Evolutionary conservation across 2,797 vertebrate species (phyloP).

Genomic region (Pseudomugil gertrudae): DNA sequence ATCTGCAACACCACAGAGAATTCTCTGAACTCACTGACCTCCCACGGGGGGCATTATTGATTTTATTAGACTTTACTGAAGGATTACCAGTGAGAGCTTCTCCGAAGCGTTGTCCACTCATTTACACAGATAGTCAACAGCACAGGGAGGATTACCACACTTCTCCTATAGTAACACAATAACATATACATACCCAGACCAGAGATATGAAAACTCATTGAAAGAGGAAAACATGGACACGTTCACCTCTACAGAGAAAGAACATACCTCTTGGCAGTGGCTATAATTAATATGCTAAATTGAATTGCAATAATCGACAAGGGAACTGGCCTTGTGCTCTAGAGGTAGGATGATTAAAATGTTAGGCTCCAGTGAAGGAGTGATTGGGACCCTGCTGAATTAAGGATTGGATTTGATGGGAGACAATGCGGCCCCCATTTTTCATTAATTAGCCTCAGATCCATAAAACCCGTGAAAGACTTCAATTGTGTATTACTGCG

Average conservation of each 20-base stretch:
- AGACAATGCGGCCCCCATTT: conserved; percentile 81
- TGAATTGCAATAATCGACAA: conserved; percentile 84
- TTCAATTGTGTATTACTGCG: conserved; percentile 79
- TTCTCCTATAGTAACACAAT: conserved; percentile 53
- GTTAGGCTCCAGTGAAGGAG: conserved; percentile 79
- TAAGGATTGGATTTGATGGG: conserved; percentile 78
- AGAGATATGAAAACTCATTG: conserved; percentile 72
- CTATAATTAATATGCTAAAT: conserved; percentile 86
- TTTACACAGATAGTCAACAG: conserved; percentile 46
- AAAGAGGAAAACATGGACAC: conserved; percentile 52
- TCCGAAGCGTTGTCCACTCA: conserved; percentile 54
- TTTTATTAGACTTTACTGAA: conserved; percentile 69
- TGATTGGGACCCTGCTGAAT: conserved; percentile 80
- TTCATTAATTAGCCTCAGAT: conserved; percentile 83
- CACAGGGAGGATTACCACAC: conserved; percentile 48
- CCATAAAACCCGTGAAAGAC: conserved; percentile 81
- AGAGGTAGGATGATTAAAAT: conserved; percentile 85
- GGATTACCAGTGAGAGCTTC: conserved; percentile 61
- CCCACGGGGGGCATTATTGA: conserved; percentile 62
- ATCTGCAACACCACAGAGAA: conserved; percentile 44
- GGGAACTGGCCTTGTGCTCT: conserved; percentile 80
- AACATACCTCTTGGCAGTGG: conserved; percentile 75
- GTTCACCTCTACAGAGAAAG: conserved; percentile 70
- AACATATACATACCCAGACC: conserved; percentile 57
- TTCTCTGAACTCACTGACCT: conserved; percentile 52